A percentile compares a stretch with the other conserved stretches of the same genome.
Conservation (phyloP, 2,888 invertebrate genomes). For the Pristionchus exspectatus region DNA sequence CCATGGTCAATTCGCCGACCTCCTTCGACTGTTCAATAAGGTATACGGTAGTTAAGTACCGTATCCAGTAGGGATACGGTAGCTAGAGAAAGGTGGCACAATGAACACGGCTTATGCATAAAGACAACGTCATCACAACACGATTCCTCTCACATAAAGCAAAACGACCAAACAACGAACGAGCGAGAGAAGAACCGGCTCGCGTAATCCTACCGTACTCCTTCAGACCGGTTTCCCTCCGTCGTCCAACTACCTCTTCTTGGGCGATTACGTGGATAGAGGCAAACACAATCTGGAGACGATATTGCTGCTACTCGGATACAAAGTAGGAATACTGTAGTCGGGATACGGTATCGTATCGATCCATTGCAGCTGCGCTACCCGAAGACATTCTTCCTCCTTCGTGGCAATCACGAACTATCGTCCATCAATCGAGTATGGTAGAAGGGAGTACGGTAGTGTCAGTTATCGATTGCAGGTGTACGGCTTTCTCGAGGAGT, state of each 20-base stretch:
- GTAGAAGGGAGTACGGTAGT: not conserved
- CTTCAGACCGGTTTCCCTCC: constrained; percentile 47
- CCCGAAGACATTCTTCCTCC: constrained; percentile 69
- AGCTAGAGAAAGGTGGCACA: not conserved
- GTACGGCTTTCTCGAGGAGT: constrained; percentile 70
- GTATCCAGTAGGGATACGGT: not conserved
- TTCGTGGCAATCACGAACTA: constrained; percentile 71
- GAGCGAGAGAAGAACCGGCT: not conserved
- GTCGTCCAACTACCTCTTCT: constrained; percentile 53
- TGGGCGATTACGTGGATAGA: constrained; percentile 52
- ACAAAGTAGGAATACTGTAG: not conserved
- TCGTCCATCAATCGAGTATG: constrained; percentile 59
- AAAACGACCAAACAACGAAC: too few relatives aligned
- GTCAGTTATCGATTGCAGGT: constrained; percentile 30
- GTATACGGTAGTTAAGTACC: not conserved
- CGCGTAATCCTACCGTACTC: not conserved
- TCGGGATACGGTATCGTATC: not conserved
- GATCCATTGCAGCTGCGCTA: constrained; percentile 59
- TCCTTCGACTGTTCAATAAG: constrained; percentile 63
- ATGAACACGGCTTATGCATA: not conserved
- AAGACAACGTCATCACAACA: too few relatives aligned
- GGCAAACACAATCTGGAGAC: constrained; percentile 51
- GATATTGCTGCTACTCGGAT: constrained; percentile 43
- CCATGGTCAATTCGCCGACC: constrained; percentile 66
- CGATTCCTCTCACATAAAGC: too few relatives aligned